These are phyloP conservation scores for Merops nubicus DNA, from an alignment of 2,113 vertebrate genomes.

Conservation along the genomic window DNA sequence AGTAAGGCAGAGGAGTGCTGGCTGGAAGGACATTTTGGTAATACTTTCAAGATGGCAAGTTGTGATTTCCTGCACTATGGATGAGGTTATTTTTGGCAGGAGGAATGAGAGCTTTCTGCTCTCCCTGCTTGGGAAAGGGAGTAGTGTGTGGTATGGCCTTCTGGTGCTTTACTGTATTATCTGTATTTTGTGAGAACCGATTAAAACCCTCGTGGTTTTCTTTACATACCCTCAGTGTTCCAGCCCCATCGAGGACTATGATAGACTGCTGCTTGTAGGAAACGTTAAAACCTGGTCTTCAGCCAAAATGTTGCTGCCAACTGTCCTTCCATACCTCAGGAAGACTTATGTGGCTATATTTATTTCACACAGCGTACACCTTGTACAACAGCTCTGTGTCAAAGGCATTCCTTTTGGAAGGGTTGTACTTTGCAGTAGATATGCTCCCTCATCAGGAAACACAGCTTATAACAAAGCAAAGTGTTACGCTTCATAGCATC, in stretches of 20 bases:
- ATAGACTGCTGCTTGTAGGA: neutral
- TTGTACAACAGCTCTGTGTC: neutral
- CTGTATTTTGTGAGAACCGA: neutral
- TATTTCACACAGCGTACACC: neutral
- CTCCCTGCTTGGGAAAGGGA: neutral
- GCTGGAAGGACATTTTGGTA: neutral
- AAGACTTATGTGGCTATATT: neutral
- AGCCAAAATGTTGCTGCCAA: neutral
- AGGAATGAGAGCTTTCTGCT: neutral
- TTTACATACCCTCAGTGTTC: neutral
- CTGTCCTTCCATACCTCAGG: neutral
- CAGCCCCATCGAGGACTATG: neutral
- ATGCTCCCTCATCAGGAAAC: neutral
- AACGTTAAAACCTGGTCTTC: neutral
- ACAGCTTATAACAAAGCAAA: neutral
- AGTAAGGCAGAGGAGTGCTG: neutral
- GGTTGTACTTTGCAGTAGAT: neutral
- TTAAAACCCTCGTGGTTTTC: neutral
- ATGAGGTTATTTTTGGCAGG: neutral
- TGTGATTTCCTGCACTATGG: neutral
- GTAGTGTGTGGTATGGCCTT: neutral
- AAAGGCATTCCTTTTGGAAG: neutral
- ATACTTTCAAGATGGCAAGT: neutral
- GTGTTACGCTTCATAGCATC: neutral
- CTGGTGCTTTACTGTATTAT: neutral